A percentile compares a stretch with the other conserved stretches of the same genome.
Evolutionary conservation across 2,113 vertebrate genomes (phyloP).

Genomic region (Semnornis frantzii): DNA sequence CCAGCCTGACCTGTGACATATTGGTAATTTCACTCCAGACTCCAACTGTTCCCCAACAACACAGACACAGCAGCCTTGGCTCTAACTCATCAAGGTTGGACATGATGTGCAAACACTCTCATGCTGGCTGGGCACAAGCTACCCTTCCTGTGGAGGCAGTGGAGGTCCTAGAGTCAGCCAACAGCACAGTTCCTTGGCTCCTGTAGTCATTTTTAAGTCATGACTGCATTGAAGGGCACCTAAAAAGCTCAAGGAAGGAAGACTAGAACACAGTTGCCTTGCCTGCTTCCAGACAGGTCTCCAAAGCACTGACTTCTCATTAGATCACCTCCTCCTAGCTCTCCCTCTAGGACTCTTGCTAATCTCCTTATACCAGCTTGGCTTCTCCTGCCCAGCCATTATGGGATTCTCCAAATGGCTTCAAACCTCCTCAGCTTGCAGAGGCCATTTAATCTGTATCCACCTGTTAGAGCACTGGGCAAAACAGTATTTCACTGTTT

Average conservation of each 20-base stretch:
- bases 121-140: background rate
- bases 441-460: background rate
- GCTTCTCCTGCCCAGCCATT: background rate
- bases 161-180: background rate
- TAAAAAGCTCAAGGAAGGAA: background rate
- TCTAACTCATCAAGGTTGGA: background rate
- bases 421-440: background rate
- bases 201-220: background rate
- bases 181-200: background rate
- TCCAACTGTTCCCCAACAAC: background rate
- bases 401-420: background rate
- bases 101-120: background rate
- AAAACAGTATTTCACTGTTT: background rate
- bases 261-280: background rate
- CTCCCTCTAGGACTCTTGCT: background rate
- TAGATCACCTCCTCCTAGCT: background rate
- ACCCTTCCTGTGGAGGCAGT: background rate
- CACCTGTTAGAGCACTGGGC: background rate
- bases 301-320: background rate
- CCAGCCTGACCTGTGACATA: background rate
- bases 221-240: background rate
- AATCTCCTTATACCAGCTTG: background rate
- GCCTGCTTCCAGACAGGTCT: background rate
- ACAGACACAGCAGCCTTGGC: background rate
- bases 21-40: background rate